Conservation (phyloP, 2,888 invertebrate genomes). For the Plusia festucae region DNA sequence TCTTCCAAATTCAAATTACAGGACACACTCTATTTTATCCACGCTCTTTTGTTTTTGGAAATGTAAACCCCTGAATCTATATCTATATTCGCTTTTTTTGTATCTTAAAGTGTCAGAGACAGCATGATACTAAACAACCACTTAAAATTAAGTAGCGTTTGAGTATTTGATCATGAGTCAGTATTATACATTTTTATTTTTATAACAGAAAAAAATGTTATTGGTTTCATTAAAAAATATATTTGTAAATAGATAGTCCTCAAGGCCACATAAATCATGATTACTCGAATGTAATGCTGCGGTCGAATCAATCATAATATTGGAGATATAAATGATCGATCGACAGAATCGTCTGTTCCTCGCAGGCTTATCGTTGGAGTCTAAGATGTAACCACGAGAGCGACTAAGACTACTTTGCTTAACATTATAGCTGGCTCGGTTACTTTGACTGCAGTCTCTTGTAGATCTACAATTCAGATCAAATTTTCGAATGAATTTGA, state of each 20-base stretch:
- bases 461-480: background rate
- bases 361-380: conserved; percentile 19
- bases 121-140: no score
- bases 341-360: conserved; percentile 11
- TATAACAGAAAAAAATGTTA: background rate
- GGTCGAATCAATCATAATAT: conserved; percentile 43
- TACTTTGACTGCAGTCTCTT: background rate
- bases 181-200: no score
- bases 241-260: conserved; percentile 8
- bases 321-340: conserved; percentile 47
- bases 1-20: background rate
- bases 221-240: background rate
- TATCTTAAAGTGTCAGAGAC: no score
- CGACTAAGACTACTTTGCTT: background rate
- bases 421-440: background rate
- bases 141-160: no score
- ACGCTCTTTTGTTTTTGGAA: background rate
- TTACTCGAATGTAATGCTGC: conserved; percentile 25
- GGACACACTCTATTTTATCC: background rate
- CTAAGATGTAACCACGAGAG: conserved; percentile 11
- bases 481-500: background rate
- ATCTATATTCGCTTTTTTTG: no score
- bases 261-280: conserved; percentile 42
- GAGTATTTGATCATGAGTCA: no score
- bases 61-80: no score